Percentiles rank a stretch among this genome's conserved stretches.
These are phyloP conservation scores for Drosophila mayaguana DNA, from an alignment of 2,888 invertebrate genomes.

Conservation along the genomic window DNA sequence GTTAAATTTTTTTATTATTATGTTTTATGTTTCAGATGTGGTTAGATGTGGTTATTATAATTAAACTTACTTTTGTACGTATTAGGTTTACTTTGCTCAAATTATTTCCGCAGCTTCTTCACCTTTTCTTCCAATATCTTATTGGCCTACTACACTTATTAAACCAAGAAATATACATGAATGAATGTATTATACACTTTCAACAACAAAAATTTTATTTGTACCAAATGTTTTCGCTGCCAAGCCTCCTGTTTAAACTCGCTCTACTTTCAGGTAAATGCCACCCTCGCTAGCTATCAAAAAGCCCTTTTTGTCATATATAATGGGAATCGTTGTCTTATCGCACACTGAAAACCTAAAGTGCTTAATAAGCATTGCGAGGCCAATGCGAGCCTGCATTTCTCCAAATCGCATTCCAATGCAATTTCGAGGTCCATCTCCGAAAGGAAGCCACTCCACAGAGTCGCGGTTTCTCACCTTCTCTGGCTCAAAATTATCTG, in stretches of 20 bases:
- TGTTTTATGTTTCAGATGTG: too few species aligned
- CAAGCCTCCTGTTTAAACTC: not conserved
- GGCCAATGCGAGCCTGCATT: conserved; percentile 80
- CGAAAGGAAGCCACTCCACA: conserved; percentile 80
- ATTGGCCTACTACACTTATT: too few species aligned
- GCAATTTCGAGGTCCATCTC: conserved; percentile 83
- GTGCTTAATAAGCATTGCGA: conserved; percentile 72
- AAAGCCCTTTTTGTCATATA: conserved; percentile 46
- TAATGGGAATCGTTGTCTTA: conserved; percentile 75
- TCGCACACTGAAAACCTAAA: conserved; percentile 74
- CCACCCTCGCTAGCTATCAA: conserved; percentile 64
- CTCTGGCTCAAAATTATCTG: conserved; percentile 87
- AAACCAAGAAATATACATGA: too few species aligned
- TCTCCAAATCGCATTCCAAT: conserved; percentile 83
- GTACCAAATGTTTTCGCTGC: too few species aligned
- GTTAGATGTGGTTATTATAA: too few species aligned
- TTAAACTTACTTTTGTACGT: too few species aligned
- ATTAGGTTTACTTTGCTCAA: too few species aligned
- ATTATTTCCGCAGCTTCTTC: too few species aligned
- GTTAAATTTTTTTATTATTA: too few species aligned
- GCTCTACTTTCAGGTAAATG: conserved; percentile 42
- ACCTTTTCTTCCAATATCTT: too few species aligned
- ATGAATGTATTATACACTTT: too few species aligned
- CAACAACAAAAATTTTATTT: too few species aligned
- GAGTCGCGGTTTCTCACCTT: conserved; percentile 85